A percentile compares a stretch with the other conserved stretches of the same genome.
These are phyloP conservation scores for Miniopterus natalensis DNA, from an alignment of 2,113 vertebrate species.

Conservation along the genomic window DNA sequence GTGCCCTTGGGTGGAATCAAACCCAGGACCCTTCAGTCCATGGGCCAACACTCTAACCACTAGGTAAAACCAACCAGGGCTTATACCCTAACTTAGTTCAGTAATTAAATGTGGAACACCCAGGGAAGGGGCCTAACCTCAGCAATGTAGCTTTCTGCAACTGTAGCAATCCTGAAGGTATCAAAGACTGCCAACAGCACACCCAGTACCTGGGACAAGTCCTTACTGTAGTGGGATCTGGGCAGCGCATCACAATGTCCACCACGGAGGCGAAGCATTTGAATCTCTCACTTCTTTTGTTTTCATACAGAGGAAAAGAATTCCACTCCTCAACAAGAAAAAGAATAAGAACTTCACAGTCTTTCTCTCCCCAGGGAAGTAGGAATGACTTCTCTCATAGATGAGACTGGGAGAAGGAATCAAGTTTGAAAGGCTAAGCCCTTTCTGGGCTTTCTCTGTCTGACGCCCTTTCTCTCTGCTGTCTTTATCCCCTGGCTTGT, in stretches of 20 bases:
- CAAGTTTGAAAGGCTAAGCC: background rate
- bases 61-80: too few relatives aligned
- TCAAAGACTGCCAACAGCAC: background rate
- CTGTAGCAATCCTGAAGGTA: background rate
- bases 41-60: too few relatives aligned
- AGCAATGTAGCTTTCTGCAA: background rate
- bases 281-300: background rate
- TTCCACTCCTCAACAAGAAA: background rate
- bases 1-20: too few relatives aligned
- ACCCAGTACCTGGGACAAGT: background rate
- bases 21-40: too few relatives aligned
- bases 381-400: constrained; percentile 35
- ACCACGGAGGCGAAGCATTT: background rate
- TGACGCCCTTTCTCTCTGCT: background rate
- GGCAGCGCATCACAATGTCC: background rate
- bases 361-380: background rate
- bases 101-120: background rate
- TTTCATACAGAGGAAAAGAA: background rate
- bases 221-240: background rate
- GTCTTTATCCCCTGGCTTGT: background rate
- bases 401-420: background rate
- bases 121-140: background rate
- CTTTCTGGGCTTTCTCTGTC: background rate
- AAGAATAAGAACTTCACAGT: background rate
- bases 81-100: background rate